Conservation (phyloP, 2,797 vertebrate genomes). For the Bryconaethiops microstoma region DNA sequence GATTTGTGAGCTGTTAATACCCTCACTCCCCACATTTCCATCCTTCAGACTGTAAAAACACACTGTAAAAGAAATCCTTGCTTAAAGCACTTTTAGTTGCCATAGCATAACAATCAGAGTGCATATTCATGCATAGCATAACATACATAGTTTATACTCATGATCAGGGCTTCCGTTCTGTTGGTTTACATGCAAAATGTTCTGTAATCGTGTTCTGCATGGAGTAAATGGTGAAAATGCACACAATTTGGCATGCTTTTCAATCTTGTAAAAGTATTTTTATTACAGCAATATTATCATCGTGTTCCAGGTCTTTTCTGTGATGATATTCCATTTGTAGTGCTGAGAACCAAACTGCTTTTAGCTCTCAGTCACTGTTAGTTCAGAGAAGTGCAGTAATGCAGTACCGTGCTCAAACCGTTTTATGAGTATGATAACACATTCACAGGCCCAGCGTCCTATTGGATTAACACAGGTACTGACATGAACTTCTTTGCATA, state of each 20-base stretch:
- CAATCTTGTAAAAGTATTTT: no score
- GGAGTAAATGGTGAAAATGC: neutral
- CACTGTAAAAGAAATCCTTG: no score
- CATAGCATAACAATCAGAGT: no score
- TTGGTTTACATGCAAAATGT: neutral
- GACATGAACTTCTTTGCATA: constrained; percentile 47
- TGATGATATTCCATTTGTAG: neutral
- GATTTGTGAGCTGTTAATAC: no score
- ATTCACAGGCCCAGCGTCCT: neutral
- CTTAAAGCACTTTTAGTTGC: no score
- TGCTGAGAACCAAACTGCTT: neutral
- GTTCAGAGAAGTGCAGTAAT: neutral
- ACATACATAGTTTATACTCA: neutral
- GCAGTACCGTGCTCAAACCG: neutral
- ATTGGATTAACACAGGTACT: constrained; percentile 7
- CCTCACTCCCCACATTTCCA: no score
- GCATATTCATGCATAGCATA: no score
- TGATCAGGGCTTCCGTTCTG: neutral
- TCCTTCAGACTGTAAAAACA: no score
- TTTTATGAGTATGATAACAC: neutral
- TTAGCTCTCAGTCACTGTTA: neutral
- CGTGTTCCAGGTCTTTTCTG: neutral
- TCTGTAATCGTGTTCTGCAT: neutral
- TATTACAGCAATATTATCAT: no score
- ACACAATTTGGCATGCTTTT: no score